Evolutionary conservation across 2,888 invertebrate species (phyloP).

Genomic region (Trissolcus japonicus): DNA sequence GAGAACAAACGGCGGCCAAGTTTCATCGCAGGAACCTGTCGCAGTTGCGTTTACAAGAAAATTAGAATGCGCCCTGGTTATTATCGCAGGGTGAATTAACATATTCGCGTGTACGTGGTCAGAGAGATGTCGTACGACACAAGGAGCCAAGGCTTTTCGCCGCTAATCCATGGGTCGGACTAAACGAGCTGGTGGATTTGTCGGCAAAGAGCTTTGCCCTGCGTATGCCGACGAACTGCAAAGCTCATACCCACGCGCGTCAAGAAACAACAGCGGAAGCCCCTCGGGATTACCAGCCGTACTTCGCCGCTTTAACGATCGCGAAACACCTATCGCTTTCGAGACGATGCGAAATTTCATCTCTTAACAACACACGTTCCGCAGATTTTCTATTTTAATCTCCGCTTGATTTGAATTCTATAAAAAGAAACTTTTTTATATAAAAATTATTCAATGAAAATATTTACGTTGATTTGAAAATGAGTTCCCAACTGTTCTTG

Average conservation of each 20-base stretch:
- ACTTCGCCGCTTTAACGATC: conserved; percentile 47
- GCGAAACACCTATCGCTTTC: conserved; percentile 47
- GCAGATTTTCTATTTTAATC: background rate
- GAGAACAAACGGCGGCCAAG: conserved; percentile 28
- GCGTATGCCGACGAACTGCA: conserved; percentile 65
- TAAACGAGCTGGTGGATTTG: conserved; percentile 76
- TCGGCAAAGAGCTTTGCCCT: conserved; percentile 71
- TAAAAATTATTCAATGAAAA: too few species aligned
- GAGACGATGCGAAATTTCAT: conserved; percentile 28
- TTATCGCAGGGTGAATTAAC: conserved; percentile 67
- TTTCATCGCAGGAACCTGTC: conserved; percentile 26
- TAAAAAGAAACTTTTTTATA: too few species aligned
- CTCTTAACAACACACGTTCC: too few species aligned
- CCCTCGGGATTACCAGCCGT: conserved; percentile 69
- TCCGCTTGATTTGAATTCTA: background rate
- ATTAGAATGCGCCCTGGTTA: conserved; percentile 60
- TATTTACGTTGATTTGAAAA: too few species aligned
- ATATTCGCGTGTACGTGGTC: conserved; percentile 71
- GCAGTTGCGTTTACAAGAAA: conserved; percentile 40
- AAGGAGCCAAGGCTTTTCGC: conserved; percentile 70
- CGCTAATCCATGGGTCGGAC: conserved; percentile 71
- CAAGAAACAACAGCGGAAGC: conserved; percentile 71
- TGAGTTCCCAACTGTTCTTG: too few species aligned
- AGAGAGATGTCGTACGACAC: conserved; percentile 70
- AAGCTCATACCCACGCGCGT: conserved; percentile 71